Base-by-base conservation (phyloP, 2,888 invertebrate genomes). In the Pseudoips prasinana region DNA sequence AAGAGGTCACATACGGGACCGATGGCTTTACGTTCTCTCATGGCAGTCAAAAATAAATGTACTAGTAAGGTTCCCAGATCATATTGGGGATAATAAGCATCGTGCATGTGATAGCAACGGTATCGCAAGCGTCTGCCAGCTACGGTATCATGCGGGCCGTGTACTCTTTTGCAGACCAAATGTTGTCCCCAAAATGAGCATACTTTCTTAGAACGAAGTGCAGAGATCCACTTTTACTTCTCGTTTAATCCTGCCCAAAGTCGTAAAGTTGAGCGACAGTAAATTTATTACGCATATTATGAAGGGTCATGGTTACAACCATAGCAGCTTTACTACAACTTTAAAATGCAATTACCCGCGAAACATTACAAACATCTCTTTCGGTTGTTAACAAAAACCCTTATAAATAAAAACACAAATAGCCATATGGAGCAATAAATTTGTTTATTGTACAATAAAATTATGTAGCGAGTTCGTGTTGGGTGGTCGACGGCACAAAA, bases 401-500 rank as follows among this genome's bases (percentile, higher is more conserved):
- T 84, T 80, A 83, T 80, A 84, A 86, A 86, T 83, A 85, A 83
- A 85, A 83, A 79, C 77, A 83, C 78, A 84, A 83, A 86, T 78
- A 86, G 74, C 75, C 85, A 80, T 86, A 82, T 85, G 80, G 76
- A 78, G 86, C 78, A 84, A 86, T 87, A 87, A 88, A 88, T 87
- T 84, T 84, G 80, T 88, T 88, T 86, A 87, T 86, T 78, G 83
- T 85, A 85, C 80, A 86, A 87, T 87, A 88, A 88, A 87, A 86
- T 87, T 85, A 87, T 86, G 78, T 78, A 75, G 78, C 76, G 66
- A 70, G 73, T 66, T 69, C 85, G 72, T 73, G 74, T 62, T 88
- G 88, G 88, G 88, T 87, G 88, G 88, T 87, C 88, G 69, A 50
- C 58, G 67, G 57, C 55, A 78, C 76, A 80, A 81, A 81, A 79